Percentiles rank a stretch among this genome's conserved stretches.
Evolutionary conservation across 1,140 invertebrate genomes (phyloP).

Genomic region (Diuraphis noxia): DNA sequence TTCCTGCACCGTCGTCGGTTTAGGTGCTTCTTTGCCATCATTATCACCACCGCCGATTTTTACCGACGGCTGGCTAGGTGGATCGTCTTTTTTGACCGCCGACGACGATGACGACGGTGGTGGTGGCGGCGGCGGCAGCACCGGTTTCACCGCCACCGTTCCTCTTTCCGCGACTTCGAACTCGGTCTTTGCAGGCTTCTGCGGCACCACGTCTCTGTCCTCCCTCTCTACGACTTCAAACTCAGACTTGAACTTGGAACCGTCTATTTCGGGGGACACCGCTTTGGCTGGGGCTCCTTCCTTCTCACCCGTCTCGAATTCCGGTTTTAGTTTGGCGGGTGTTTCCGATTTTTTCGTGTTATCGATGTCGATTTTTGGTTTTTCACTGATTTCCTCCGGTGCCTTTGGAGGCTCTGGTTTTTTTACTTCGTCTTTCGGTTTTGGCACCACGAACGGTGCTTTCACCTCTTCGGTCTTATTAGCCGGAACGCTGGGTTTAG

Average conservation of each 20-base stretch:
- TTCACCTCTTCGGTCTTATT: not conserved
- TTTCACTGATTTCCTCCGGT: not conserved
- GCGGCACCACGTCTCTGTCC: not conserved
- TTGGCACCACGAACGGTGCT: not conserved
- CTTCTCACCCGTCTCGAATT: not conserved
- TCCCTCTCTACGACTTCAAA: not conserved
- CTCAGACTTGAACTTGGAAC: not conserved
- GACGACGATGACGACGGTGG: too few species aligned
- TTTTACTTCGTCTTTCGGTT: constrained; percentile 4
- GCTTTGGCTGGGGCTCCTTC: not conserved
- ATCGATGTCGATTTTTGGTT: not conserved
- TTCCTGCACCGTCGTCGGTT: not conserved
- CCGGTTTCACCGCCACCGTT: not conserved
- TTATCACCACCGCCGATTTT: not conserved
- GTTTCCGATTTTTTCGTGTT: not conserved
- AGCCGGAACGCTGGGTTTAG: not conserved
- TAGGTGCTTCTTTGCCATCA: not conserved
- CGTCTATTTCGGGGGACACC: not conserved
- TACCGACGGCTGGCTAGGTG: not conserved
- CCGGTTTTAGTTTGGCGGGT: not conserved
- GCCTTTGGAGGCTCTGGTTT: not conserved
- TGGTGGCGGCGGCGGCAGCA: too few species aligned
- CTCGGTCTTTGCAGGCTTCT: not conserved
- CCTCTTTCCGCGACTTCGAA: not conserved
- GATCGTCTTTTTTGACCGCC: not conserved